Percentiles rank a stretch among this genome's conserved stretches.
These are phyloP conservation scores for Poeciliopsis occidentalis DNA, from an alignment of 2,113 vertebrate genomes.

Conservation along the genomic window DNA sequence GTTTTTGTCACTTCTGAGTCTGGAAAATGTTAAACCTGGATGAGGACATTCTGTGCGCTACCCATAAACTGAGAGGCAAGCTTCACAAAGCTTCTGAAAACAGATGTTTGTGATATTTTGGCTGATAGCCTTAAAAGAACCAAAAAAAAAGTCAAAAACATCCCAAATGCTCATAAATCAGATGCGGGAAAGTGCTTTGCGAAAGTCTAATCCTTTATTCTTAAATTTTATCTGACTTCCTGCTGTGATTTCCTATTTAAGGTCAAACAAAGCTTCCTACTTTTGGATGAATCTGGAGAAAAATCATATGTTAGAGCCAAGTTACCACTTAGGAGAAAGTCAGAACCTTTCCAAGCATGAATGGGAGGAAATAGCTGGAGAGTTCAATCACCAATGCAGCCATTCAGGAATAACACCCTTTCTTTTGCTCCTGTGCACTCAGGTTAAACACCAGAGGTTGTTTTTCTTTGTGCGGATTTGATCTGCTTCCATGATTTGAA, in stretches of 20 bases:
- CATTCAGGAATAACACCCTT: slow-evolving; percentile 45
- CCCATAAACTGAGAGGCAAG: background rate
- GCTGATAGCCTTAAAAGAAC: slow-evolving; percentile 1
- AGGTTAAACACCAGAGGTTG: slow-evolving; percentile 54
- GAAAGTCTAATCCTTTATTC: slow-evolving; percentile 52
- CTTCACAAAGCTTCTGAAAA: slow-evolving; percentile 17
- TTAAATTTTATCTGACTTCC: slow-evolving; percentile 75
- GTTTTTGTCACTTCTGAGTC: background rate
- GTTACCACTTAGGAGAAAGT: slow-evolving; percentile 72
- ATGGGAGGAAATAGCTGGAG: slow-evolving; percentile 79
- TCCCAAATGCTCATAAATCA: slow-evolving; percentile 49
- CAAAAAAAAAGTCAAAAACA: slow-evolving; percentile 28
- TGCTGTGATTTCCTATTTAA: slow-evolving; percentile 65
- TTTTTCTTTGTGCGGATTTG: slow-evolving; percentile 56
- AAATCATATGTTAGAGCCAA: slow-evolving; percentile 55
- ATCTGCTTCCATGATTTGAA: slow-evolving; percentile 48
- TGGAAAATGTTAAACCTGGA: background rate
- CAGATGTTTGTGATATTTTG: slow-evolving; percentile 21
- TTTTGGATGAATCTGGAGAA: slow-evolving; percentile 40
- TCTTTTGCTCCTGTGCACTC: slow-evolving; percentile 28
- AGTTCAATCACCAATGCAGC: slow-evolving; percentile 56
- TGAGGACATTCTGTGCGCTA: background rate
- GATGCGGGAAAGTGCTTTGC: slow-evolving; percentile 48
- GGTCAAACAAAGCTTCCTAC: slow-evolving; percentile 61
- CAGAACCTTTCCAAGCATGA: slow-evolving; percentile 72